Base-by-base conservation (phyloP, 2,888 invertebrate species). In the Campoletis raptor region DNA sequence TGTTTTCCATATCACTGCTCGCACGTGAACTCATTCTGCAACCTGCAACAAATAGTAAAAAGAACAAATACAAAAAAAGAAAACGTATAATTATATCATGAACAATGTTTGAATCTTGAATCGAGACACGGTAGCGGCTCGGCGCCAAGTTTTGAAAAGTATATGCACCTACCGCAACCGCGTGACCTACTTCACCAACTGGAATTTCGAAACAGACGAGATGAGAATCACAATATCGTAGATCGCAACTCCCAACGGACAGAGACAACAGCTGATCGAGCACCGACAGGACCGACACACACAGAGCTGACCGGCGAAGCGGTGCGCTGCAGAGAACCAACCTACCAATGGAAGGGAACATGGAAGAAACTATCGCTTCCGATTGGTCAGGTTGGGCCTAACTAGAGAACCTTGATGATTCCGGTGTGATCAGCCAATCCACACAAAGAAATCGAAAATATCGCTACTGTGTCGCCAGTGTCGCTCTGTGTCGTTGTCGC, bases 1-100 rank as follows among this genome's bases (percentile, higher is more conserved):
- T 36, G 48, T 70, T 48, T 52, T 52, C 48, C 3, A 18, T 30
- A n/a, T 52, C 70, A 52, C 48, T 70, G 48, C 48, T 70, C 30
- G 48, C 70, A 48, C 24, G 70, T 70, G 70, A 70, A 70, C 30
- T 70, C 70, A 70, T 70, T 30, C 70, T 70, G 70, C 70, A 52
- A 70, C 30, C 30, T 30, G 1, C 30, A 30, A 2, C 30, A 70
- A 52, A 15, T 30, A 70, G 24, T 70, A 21, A 45, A 52, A 70
- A 70, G 24, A 45, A 30, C 30, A 69, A 45, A 30, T 45, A 70
- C 48, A 70, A 52, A 30, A 36, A 30, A 70, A 70, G 45, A 30
- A 48, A 70, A 70, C 70, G 70, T 48, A 48, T 48, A 52, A 70
- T 48, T 48, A 48, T 4, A 48, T 5, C 45, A 70, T 52, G 30